Base-by-base conservation (phyloP, 2,797 vertebrate genomes). In the Kryptolebias ocellatus region DNA sequence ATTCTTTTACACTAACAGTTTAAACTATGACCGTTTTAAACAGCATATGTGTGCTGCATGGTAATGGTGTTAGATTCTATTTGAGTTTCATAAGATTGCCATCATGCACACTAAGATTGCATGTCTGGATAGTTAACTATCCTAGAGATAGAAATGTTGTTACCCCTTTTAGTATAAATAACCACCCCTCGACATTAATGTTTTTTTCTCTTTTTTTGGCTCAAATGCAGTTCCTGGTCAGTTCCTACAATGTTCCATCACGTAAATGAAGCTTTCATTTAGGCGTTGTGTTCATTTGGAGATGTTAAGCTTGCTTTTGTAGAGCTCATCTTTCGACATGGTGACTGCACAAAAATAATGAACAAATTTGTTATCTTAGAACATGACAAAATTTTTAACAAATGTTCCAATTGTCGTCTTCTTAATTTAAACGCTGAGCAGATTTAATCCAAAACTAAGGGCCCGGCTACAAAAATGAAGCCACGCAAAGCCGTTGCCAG, bases 301-400 rank as follows among this genome's bases (percentile, higher is more conserved):
- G 53, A 78, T 79, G 60, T 66, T 37, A 46, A 55, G 62, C 65
- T 63, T 44, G 27, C 81, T 75, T 72, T 34, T 67, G 44, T 50
- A 18, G 54, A 62, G 53, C 64, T 76, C 54, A 64, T 76, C 51
- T 64, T 75, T 72, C 72, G 78, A 72, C 56, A 80, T 29, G 49
- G 78, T 53, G 70, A 67, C 60, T 79, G 79, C 77, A 85, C 80
- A 82, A 76, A 83, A 72, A 83, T 84, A 89, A 86, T 84, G 70
- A 85, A 76, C 64, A 67, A 53, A 72, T 81, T 31, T 72, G 10
- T 80, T 64, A 58, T 57, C 70, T 76, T 75, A 62, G 58, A 81
- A 57, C 15, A 67, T 34, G n/a, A 20, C 46, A 24, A 11, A 60
- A 71, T 66, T 68, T 49, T 18, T 50, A 28, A 56, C 64, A 74